phyloP scores from a whole-genome alignment of 2,113 vertebrate genomes.

The Pollachius pollachius region DNA sequence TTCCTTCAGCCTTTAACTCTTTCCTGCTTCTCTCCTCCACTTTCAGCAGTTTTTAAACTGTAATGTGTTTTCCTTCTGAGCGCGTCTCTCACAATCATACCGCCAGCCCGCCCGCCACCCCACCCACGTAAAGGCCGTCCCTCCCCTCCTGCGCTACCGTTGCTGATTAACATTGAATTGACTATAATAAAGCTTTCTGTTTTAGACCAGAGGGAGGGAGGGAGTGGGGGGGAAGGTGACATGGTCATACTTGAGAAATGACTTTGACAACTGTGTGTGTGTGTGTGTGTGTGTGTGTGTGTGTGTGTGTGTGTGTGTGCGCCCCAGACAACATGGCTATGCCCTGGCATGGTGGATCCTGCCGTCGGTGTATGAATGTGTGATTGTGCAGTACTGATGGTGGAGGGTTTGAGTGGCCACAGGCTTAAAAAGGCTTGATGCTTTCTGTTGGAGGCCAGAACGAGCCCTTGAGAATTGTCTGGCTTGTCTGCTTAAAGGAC shows the following conservation, averaged over 20 bases:
- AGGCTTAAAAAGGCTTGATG: too few species aligned
- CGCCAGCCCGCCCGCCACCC: conserved; percentile 36
- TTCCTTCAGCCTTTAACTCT: too few species aligned
- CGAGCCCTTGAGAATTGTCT: too few species aligned
- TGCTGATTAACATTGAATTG: conserved; percentile 74
- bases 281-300: conserved; percentile 8
- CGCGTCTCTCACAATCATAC: conserved; percentile 66
- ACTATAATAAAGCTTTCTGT: conserved; percentile 65
- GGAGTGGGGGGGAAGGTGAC: conserved; percentile 3
- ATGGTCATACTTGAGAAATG: conserved; percentile 15
- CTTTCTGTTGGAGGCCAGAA: too few species aligned
- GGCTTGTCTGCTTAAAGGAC: too few species aligned
- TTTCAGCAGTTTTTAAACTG: conserved; percentile 60
- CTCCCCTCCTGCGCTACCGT: conserved; percentile 40
- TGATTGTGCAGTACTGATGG: conserved; percentile 1
- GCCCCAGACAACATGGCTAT: neutral
- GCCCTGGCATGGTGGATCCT: conserved; percentile 10
- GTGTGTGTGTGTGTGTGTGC: conserved; percentile 3
- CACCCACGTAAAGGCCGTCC: conserved; percentile 30
- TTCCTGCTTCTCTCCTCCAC: too few species aligned
- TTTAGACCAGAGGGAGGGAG: conserved; percentile 27
- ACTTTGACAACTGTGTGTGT: conserved; percentile 1
- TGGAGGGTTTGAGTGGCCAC: too few species aligned
- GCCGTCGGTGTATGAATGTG: conserved; percentile 4
- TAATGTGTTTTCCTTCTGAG: conserved; percentile 67